Conservation (phyloP, 2,113 vertebrate species). For the Podarcis raffonei region DNA sequence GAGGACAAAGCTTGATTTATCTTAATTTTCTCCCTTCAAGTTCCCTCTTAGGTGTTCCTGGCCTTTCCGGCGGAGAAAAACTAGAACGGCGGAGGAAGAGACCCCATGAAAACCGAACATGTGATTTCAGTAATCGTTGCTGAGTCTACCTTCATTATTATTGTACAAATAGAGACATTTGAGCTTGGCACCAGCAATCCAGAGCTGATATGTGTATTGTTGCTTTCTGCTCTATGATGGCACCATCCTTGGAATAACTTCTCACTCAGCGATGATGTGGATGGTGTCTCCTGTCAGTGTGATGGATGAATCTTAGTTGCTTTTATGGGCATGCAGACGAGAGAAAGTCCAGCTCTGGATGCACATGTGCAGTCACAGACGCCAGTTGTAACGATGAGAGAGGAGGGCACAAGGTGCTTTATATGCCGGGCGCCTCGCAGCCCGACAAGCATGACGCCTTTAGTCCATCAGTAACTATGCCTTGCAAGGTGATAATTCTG, state of each 20-base stretch:
- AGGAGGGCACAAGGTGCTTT: not conserved
- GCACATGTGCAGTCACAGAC: not conserved
- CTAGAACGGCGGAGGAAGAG: not conserved
- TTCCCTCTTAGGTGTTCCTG: not conserved
- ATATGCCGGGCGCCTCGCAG: conserved; percentile 5
- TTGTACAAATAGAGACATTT: conserved; percentile 6
- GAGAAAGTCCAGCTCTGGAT: not conserved
- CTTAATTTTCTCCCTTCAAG: not conserved
- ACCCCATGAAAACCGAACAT: not conserved
- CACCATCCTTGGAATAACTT: conserved; percentile 24
- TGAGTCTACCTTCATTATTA: not conserved
- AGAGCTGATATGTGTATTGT: not conserved
- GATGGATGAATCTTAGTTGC: conserved; percentile 18
- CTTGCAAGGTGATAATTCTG: conserved; percentile 30
- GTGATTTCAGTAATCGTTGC: not conserved
- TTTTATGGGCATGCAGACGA: conserved; percentile 25
- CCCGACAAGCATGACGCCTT: conserved; percentile 15
- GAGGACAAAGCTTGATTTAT: not conserved
- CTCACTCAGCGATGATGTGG: conserved; percentile 15
- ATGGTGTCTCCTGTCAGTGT: not conserved
- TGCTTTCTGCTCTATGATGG: not conserved
- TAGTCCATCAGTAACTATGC: conserved; percentile 11
- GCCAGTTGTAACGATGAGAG: not conserved
- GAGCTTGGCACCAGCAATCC: not conserved
- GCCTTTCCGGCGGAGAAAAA: not conserved